phyloP scores from a whole-genome alignment of 2,113 vertebrate genomes.

The Probosciger aterrimus region DNA sequence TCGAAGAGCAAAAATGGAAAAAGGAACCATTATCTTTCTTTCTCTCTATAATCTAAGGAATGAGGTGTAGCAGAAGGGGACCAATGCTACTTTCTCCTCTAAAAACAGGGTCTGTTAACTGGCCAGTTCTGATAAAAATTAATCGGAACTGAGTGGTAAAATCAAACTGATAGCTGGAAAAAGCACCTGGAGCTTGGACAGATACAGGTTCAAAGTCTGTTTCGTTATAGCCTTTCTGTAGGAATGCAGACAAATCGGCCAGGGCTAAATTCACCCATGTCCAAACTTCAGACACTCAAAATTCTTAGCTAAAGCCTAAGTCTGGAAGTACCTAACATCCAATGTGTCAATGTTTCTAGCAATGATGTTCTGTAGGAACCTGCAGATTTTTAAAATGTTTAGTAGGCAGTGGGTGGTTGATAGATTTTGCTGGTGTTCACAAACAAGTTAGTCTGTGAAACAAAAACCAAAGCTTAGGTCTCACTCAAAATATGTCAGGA shows the following conservation, averaged over 20 bases:
- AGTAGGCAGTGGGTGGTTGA: neutral
- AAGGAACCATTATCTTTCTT: neutral
- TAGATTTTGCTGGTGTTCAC: neutral
- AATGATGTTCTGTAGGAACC: neutral
- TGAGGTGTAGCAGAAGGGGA: neutral
- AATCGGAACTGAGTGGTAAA: neutral
- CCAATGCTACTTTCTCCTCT: neutral
- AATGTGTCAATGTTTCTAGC: neutral
- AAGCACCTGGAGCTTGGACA: neutral
- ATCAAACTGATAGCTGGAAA: neutral
- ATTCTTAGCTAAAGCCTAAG: neutral
- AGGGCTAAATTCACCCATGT: neutral
- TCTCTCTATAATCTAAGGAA: neutral
- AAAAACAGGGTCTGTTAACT: neutral
- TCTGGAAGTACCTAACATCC: neutral
- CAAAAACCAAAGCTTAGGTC: neutral
- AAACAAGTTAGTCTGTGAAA: neutral
- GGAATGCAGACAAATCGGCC: neutral
- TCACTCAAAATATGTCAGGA: neutral
- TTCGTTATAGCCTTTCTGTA: neutral
- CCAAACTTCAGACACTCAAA: neutral
- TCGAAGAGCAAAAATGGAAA: neutral
- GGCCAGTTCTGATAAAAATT: neutral
- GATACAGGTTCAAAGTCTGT: neutral
- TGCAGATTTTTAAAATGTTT: neutral